phyloP scores from a whole-genome alignment of 2,797 vertebrate genomes.

The Hyperoplus immaculatus region DNA sequence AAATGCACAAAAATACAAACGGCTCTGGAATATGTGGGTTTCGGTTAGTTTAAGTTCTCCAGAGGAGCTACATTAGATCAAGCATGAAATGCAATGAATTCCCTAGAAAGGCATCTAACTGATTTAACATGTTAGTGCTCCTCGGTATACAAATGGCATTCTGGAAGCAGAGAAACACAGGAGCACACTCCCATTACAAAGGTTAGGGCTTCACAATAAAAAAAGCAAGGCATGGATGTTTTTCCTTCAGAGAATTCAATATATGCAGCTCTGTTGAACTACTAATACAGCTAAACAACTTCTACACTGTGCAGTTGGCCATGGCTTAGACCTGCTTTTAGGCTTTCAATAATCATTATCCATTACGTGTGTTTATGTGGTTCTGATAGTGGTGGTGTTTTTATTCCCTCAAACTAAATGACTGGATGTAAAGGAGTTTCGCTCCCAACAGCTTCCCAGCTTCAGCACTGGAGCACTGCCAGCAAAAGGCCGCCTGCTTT shows the following conservation, averaged over 20 bases:
- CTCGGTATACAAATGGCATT: conserved; percentile 54
- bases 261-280: neutral
- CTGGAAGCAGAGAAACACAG: conserved; percentile 63
- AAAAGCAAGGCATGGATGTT: conserved; percentile 63
- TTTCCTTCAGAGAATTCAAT: conserved; percentile 20
- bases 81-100: conserved; percentile 60
- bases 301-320: conserved; percentile 31
- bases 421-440: conserved; percentile 49
- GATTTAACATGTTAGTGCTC: conserved; percentile 51
- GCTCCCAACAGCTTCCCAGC: conserved; percentile 36
- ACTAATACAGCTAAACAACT: neutral
- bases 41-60: conserved; percentile 21
- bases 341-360: conserved; percentile 32
- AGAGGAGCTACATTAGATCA: conserved; percentile 61
- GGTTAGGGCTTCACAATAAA: conserved; percentile 34
- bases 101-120: conserved; percentile 65
- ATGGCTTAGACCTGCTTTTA: conserved; percentile 31
- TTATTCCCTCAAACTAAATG: conserved; percentile 32
- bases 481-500: conserved; percentile 23
- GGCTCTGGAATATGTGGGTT: conserved; percentile 30
- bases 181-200: conserved; percentile 33
- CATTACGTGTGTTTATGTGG: conserved; percentile 36
- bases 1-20: conserved; percentile 66
- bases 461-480: conserved; percentile 46
- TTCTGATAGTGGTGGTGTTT: conserved; percentile 15